phyloP scores from a whole-genome alignment of 2,888 invertebrate species.

The Dioctria linearis region DNA sequence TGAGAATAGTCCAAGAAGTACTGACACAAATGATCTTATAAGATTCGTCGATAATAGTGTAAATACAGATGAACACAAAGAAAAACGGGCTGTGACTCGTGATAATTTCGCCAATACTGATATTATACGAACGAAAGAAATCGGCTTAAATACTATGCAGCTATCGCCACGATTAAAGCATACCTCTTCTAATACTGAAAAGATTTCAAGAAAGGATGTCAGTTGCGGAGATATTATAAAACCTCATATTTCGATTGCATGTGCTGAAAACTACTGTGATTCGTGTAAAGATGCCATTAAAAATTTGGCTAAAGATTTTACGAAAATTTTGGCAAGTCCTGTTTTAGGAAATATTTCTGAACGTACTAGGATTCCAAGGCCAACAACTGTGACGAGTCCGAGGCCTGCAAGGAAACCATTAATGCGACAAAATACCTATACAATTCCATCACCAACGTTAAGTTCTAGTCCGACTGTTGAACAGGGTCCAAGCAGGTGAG shows the following conservation, averaged over 20 bases:
- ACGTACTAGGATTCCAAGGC: constrained; percentile 67
- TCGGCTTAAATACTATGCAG: constrained; percentile 63
- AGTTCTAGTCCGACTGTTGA: constrained; percentile 64
- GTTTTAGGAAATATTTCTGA: constrained; percentile 49
- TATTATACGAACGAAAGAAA: constrained; percentile 59
- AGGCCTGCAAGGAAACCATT: constrained; percentile 67
- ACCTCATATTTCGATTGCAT: constrained; percentile 72
- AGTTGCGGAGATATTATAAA: constrained; percentile 73
- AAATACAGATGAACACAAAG: constrained; percentile 63
- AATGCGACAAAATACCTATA: constrained; percentile 70
- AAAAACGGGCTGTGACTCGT: not conserved
- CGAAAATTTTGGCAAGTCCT: constrained; percentile 62
- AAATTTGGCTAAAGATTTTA: constrained; percentile 72
- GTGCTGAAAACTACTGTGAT: constrained; percentile 75
- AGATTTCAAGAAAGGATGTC: constrained; percentile 71
- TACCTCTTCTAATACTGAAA: constrained; percentile 68
- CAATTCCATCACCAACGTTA: constrained; percentile 64
- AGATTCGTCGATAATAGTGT: constrained; percentile 63
- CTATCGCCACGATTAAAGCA: constrained; percentile 60
- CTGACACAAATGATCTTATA: constrained; percentile 70
- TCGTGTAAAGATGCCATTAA: constrained; percentile 76
- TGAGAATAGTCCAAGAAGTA: constrained; percentile 65
- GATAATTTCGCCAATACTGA: constrained; percentile 59
- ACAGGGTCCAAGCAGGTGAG: constrained; percentile 65
- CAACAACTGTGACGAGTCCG: constrained; percentile 68